These are phyloP conservation scores for Antheraea mylitta DNA, from an alignment of 1,140 invertebrate genomes.

Conservation along the genomic window DNA sequence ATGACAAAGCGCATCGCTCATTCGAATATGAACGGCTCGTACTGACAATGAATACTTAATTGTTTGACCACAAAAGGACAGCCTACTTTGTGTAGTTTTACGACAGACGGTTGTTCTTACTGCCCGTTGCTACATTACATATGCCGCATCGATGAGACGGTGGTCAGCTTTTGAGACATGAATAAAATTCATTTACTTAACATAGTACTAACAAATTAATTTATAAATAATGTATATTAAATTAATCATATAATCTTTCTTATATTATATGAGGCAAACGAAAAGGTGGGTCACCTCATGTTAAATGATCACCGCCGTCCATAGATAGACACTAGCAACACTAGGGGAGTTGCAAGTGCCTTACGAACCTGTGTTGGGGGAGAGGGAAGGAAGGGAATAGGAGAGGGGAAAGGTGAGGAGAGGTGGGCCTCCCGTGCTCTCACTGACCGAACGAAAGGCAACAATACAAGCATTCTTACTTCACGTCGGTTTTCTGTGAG, in stretches of 20 bases:
- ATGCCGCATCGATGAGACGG: slow-evolving; percentile 37
- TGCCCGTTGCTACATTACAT: slow-evolving; percentile 49
- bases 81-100: slow-evolving; percentile 63
- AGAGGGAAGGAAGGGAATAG: too few relatives aligned
- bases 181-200: slow-evolving; percentile 29
- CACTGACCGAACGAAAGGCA: too few relatives aligned
- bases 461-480: too few relatives aligned
- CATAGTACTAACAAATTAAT: background rate
- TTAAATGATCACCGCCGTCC: too few relatives aligned
- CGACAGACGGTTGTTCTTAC: slow-evolving; percentile 60
- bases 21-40: slow-evolving; percentile 41
- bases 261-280: too few relatives aligned
- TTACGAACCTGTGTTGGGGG: too few relatives aligned
- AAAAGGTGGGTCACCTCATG: too few relatives aligned
- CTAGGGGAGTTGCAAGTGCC: too few relatives aligned
- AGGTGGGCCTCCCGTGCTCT: too few relatives aligned
- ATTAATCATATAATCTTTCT: background rate
- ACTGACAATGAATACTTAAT: slow-evolving; percentile 58
- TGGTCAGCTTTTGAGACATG: slow-evolving; percentile 14
- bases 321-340: too few relatives aligned
- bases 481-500: too few relatives aligned
- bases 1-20: slow-evolving; percentile 34
- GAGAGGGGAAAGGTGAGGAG: too few relatives aligned
- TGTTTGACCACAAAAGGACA: slow-evolving; percentile 58
- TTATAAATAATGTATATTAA: background rate